A percentile compares a stretch with the other conserved stretches of the same genome.
Evolutionary conservation across 2,888 invertebrate species (phyloP).

Genomic region (Drosophila gaucha): DNA sequence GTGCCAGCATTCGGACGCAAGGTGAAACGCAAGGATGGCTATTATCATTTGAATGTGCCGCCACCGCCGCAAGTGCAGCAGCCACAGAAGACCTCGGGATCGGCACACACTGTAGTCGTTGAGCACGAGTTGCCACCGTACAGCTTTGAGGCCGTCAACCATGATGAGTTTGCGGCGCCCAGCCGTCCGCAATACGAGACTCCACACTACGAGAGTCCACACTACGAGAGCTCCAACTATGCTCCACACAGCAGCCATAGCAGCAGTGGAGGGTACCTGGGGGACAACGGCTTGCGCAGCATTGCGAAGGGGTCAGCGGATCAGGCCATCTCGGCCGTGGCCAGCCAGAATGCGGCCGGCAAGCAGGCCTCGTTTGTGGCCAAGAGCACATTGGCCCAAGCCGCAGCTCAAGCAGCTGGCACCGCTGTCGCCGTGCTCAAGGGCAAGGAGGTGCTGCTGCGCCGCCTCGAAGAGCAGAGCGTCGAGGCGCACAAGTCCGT

Average conservation of each 20-base stretch:
- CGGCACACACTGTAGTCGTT: slow-evolving; percentile 41
- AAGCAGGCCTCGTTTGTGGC: slow-evolving; percentile 92
- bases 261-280: slow-evolving; percentile 67
- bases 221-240: slow-evolving; percentile 45
- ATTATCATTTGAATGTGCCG: slow-evolving; percentile 65
- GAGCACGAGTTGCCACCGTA: slow-evolving; percentile 73
- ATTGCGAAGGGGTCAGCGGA: slow-evolving; percentile 91
- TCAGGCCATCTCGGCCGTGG: slow-evolving; percentile 89
- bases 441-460: slow-evolving; percentile 88
- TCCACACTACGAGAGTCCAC: slow-evolving; percentile 44
- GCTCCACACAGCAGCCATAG: slow-evolving; percentile 30
- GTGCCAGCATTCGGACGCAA: slow-evolving; percentile 68
- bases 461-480: slow-evolving; percentile 90
- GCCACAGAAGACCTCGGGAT: slow-evolving; percentile 23
- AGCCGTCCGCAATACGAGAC: slow-evolving; percentile 20
- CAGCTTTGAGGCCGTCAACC: slow-evolving; percentile 71
- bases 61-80: slow-evolving; percentile 48
- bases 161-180: slow-evolving; percentile 64
- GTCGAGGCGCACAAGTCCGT: slow-evolving; percentile 89
- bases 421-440: slow-evolving; percentile 88
- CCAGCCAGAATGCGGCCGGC: slow-evolving; percentile 91
- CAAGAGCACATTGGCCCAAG: slow-evolving; percentile 91
- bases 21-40: slow-evolving; percentile 71
- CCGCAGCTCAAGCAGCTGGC: slow-evolving; percentile 90
- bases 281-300: slow-evolving; percentile 89